Evolutionary conservation across 2,113 vertebrate species (phyloP).

Genomic region (Circaetus gallicus): DNA sequence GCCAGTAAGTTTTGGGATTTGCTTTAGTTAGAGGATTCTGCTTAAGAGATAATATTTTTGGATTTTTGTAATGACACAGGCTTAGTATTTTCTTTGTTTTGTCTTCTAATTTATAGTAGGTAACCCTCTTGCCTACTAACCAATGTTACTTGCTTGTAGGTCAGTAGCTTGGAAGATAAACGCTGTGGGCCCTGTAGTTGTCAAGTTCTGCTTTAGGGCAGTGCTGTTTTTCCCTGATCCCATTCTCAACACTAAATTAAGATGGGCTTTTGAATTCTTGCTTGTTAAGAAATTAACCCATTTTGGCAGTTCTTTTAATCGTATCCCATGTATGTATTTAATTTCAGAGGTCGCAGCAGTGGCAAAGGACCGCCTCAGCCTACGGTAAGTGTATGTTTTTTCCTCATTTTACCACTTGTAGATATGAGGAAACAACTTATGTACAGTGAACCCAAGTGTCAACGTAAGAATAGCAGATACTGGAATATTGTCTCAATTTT

Average conservation of each 20-base stretch:
- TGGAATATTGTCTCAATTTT: not conserved
- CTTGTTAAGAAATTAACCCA: not conserved
- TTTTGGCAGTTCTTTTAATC: not conserved
- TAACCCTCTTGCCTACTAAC: not conserved
- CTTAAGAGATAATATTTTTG: not conserved
- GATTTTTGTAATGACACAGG: not conserved
- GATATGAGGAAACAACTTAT: not conserved
- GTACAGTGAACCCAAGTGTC: not conserved
- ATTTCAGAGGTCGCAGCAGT: slow-evolving; percentile 93
- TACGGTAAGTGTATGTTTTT: slow-evolving; percentile 78
- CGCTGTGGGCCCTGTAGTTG: not conserved
- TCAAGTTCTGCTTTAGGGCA: not conserved
- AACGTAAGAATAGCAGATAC: not conserved
- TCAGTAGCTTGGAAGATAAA: not conserved
- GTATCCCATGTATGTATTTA: not conserved
- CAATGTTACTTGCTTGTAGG: not conserved
- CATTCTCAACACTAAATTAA: not conserved
- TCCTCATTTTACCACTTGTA: not conserved
- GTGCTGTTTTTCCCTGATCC: not conserved
- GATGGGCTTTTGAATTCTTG: not conserved
- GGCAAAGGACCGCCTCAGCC: slow-evolving; percentile 87
- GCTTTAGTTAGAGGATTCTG: not conserved
- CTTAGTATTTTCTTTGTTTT: not conserved
- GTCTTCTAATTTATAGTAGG: not conserved
- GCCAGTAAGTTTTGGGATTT: not conserved